phyloP scores from a whole-genome alignment of 2,113 vertebrate genomes.

The Serilophus lunatus region DNA sequence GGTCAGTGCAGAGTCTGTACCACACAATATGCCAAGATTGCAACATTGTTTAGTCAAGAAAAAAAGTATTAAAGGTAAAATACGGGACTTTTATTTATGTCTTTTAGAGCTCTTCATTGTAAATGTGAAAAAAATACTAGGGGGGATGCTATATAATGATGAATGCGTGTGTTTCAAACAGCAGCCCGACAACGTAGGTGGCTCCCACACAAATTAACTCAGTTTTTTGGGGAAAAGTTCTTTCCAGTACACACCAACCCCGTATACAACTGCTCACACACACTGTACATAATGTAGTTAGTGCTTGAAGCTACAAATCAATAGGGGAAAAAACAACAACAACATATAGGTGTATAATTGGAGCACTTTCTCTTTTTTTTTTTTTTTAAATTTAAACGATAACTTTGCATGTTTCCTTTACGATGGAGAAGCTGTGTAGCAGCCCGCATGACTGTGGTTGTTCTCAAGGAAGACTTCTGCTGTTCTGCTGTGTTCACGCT shows the following conservation, averaged over 20 bases:
- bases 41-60: not conserved
- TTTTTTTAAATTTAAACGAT: slow-evolving; percentile 58
- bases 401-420: slow-evolving; percentile 89
- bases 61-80: not conserved
- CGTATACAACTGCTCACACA: slow-evolving; percentile 34
- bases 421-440: slow-evolving; percentile 77
- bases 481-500: slow-evolving; percentile 70
- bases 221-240: not conserved
- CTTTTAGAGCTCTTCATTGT: not conserved
- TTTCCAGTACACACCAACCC: not conserved
- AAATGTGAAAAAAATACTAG: not conserved
- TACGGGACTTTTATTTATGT: not conserved
- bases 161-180: not conserved
- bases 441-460: slow-evolving; percentile 86
- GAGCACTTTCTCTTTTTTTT: slow-evolving; percentile 33
- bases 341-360: slow-evolving; percentile 69
- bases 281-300: slow-evolving; percentile 78
- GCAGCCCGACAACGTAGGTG: not conserved
- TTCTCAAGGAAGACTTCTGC: slow-evolving; percentile 74
- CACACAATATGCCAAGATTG: slow-evolving; percentile 17
- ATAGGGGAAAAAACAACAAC: slow-evolving; percentile 20
- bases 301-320: slow-evolving; percentile 72
- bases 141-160: not conserved
- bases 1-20: not conserved
- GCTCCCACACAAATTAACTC: not conserved